Percentiles rank a stretch among this genome's conserved stretches.
Conservation (phyloP, 2,113 vertebrate species). For the Petromus typicus region DNA sequence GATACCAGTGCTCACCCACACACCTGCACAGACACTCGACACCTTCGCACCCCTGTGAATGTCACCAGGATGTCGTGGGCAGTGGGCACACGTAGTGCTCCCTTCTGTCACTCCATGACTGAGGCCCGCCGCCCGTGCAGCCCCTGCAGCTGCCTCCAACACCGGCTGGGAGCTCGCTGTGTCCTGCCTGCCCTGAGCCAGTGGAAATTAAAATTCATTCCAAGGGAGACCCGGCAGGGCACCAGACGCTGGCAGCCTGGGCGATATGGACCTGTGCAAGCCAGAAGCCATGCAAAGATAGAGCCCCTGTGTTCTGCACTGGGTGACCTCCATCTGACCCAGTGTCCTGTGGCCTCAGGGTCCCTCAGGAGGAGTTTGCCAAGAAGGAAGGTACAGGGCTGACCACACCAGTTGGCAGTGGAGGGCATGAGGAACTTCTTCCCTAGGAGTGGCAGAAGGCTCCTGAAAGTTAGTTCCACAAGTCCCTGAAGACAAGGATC, state of each 20-base stretch:
- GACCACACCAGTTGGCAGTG: background rate
- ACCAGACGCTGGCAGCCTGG: accelerated
- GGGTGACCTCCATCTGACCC: conserved; percentile 32
- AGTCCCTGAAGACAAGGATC: background rate
- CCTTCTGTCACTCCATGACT: background rate
- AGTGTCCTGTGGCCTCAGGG: background rate
- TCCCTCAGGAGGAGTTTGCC: background rate
- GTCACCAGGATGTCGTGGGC: background rate
- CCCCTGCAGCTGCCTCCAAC: background rate
- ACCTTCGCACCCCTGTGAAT: background rate
- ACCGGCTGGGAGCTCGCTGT: conserved; percentile 69
- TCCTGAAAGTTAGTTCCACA: background rate
- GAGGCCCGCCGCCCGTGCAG: background rate
- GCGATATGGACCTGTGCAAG: background rate
- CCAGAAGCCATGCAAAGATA: background rate
- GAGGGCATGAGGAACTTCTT: background rate
- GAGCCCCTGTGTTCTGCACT: background rate
- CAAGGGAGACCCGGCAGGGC: conserved; percentile 81
- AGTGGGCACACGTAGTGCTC: background rate
- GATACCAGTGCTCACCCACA: background rate
- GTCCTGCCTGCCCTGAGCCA: conserved; percentile 46
- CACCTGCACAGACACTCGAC: background rate
- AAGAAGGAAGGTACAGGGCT: background rate
- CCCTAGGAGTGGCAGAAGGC: background rate
- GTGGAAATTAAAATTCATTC: conserved; percentile 86